These are phyloP conservation scores for Eremophila alpestris DNA, from an alignment of 2,797 vertebrate genomes.

Conservation along the genomic window DNA sequence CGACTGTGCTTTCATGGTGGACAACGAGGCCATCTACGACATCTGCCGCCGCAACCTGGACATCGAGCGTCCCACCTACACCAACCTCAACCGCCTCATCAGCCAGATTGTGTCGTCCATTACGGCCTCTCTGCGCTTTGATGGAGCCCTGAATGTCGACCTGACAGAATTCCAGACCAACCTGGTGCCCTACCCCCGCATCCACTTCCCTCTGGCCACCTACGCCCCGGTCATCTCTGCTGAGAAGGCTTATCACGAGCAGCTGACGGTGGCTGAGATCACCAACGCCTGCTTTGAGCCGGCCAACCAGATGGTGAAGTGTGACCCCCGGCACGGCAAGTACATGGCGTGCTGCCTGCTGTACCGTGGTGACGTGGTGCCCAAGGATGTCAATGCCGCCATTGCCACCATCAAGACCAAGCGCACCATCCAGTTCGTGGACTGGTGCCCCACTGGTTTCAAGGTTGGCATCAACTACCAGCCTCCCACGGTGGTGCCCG, in stretches of 20 bases:
- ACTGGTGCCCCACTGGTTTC: background rate
- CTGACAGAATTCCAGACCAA: slow-evolving; percentile 75
- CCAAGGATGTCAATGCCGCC: slow-evolving; percentile 80
- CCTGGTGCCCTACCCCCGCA: slow-evolving; percentile 76
- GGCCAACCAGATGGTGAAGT: background rate
- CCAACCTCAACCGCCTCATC: background rate
- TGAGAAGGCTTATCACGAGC: background rate
- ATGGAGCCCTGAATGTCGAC: background rate
- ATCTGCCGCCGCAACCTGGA: slow-evolving; percentile 84
- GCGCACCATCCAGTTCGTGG: slow-evolving; percentile 9
- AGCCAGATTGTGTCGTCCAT: background rate
- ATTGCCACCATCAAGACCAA: slow-evolving; percentile 91
- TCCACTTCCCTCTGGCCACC: slow-evolving; percentile 73
- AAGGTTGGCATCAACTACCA: slow-evolving; percentile 64
- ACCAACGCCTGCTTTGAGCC: background rate
- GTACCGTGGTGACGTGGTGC: slow-evolving; percentile 74
- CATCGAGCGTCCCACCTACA: slow-evolving; percentile 75
- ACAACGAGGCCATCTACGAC: slow-evolving; percentile 85
- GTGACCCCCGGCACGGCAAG: background rate
- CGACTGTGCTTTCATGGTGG: slow-evolving; percentile 84
- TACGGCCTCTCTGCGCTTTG: background rate
- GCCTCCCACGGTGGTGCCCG: slow-evolving; percentile 11
- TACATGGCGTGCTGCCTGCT: slow-evolving; percentile 63
- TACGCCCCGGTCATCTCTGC: background rate
- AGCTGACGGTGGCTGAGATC: background rate